These are phyloP conservation scores for Eubasilissa regina DNA, from an alignment of 1,140 invertebrate genomes.

Conservation along the genomic window DNA sequence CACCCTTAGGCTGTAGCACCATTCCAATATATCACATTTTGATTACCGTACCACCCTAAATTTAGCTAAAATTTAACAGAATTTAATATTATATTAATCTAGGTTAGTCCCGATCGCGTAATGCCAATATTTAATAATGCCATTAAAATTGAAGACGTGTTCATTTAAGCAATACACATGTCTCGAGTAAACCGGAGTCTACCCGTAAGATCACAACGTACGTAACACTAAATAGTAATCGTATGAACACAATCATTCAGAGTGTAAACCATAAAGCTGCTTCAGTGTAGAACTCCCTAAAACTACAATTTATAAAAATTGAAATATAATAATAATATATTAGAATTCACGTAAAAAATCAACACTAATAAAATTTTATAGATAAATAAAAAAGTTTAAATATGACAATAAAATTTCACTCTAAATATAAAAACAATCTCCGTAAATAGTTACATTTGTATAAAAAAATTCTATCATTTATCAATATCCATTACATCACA, in stretches of 20 bases:
- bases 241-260: conserved; percentile 60
- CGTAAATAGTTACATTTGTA: conserved; percentile 75
- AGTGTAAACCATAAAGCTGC: conserved; percentile 58
- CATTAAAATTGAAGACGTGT: conserved; percentile 57
- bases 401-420: conserved; percentile 74
- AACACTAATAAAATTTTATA: conserved; percentile 74
- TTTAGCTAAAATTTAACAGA: conserved; percentile 74
- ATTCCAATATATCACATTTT: conserved; percentile 75
- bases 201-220: conserved; percentile 49
- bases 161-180: conserved; percentile 48
- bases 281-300: conserved; percentile 55
- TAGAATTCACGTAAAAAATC: conserved; percentile 73
- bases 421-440: conserved; percentile 75
- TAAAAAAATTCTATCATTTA: conserved; percentile 74
- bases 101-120: conserved; percentile 75
- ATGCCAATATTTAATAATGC: conserved; percentile 71
- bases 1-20: conserved; percentile 69
- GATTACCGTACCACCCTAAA: conserved; percentile 74
- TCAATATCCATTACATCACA: conserved; percentile 74
- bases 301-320: conserved; percentile 55
- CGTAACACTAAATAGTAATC: conserved; percentile 58
- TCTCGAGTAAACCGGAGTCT: not conserved
- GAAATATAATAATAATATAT: conserved; percentile 65
- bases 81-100: conserved; percentile 69
- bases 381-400: conserved; percentile 71